Evolutionary conservation across 2,888 invertebrate species (phyloP).

Genomic region (Agonopterix arenella): DNA sequence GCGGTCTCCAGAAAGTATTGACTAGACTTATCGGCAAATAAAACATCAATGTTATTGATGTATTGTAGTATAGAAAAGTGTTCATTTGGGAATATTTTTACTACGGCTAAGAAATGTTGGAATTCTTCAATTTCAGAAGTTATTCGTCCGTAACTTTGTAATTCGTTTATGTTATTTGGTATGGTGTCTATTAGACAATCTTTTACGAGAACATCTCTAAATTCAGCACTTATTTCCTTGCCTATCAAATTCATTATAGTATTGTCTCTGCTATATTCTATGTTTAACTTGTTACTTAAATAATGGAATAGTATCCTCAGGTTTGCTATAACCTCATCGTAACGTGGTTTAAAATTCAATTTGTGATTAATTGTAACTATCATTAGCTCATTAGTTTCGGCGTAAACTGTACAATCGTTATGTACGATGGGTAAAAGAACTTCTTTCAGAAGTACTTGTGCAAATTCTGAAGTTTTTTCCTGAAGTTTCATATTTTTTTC

Average conservation of each 20-base stretch:
- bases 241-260: conserved; percentile 77
- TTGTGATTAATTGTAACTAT: conserved; percentile 55
- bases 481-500: conserved; percentile 52
- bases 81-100: conserved; percentile 76
- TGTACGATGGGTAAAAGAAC: conserved; percentile 78
- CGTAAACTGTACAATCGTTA: conserved; percentile 54
- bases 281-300: conserved; percentile 73
- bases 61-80: conserved; percentile 81
- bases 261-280: conserved; percentile 51
- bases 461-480: conserved; percentile 73
- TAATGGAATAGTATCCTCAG: conserved; percentile 75
- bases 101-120: conserved; percentile 77
- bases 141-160: conserved; percentile 80
- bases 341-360: conserved; percentile 55
- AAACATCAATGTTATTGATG: conserved; percentile 82
- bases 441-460: conserved; percentile 74
- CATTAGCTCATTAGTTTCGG: conserved; percentile 45
- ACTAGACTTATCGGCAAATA: conserved; percentile 87
- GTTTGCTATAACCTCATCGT: conserved; percentile 75
- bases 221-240: conserved; percentile 70
- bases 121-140: conserved; percentile 80
- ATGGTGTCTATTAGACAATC: conserved; percentile 86
- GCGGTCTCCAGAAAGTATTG: conserved; percentile 83
- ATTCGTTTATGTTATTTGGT: conserved; percentile 84
- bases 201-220: conserved; percentile 81